Evolutionary conservation across 2,888 invertebrate genomes (phyloP).

Genomic region (Mylabris sibirica): DNA sequence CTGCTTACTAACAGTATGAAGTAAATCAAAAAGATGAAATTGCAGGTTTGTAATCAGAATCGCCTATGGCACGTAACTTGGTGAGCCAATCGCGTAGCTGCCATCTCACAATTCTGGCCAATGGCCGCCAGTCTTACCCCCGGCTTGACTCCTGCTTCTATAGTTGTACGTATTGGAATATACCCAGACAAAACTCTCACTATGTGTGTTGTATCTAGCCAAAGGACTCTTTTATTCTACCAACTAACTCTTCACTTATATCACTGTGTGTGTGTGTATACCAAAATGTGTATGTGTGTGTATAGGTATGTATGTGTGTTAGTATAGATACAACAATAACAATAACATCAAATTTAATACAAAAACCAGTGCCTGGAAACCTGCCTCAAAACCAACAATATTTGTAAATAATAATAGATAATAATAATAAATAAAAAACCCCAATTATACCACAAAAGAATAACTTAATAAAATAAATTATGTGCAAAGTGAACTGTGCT

Average conservation of each 20-base stretch:
- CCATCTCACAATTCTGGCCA: constrained; percentile 57
- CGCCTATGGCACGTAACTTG: constrained; percentile 59
- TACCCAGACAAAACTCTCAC: constrained; percentile 3
- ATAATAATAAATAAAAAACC: neutral
- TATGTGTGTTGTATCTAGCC: constrained; percentile 44
- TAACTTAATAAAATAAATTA: neutral
- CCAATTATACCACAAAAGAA: neutral
- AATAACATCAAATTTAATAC: constrained; percentile 34
- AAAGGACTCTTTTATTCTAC: constrained; percentile 51
- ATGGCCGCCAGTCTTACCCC: constrained; percentile 61
- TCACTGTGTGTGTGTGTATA: neutral
- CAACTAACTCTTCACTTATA: neutral
- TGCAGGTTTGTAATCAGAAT: constrained; percentile 59
- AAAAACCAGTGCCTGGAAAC: constrained; percentile 56
- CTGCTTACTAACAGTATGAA: constrained; percentile 43
- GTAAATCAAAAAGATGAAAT: constrained; percentile 60
- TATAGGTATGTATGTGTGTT: neutral
- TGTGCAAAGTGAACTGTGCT: neutral
- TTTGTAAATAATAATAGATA: constrained; percentile 24
- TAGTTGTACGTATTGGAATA: neutral
- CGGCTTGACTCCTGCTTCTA: constrained; percentile 51
- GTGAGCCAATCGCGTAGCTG: constrained; percentile 59
- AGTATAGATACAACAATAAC: neutral
- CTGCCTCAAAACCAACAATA: constrained; percentile 52
- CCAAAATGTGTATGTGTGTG: neutral